Conservation (phyloP, 2,888 invertebrate genomes). For the Griposia aprilina region DNA sequence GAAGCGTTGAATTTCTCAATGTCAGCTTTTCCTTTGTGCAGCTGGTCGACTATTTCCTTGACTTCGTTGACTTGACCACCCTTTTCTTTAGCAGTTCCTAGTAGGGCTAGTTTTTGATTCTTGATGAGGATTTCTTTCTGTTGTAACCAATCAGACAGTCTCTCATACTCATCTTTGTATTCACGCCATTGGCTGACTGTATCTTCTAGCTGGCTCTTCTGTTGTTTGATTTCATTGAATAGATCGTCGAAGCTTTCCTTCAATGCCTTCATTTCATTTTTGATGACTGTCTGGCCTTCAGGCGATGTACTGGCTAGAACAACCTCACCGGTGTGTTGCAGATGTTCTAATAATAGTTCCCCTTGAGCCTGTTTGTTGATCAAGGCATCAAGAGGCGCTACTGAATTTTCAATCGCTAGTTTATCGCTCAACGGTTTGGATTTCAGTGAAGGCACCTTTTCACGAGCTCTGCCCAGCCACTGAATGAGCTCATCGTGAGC, state of each 20-base stretch:
- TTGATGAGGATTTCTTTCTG: slow-evolving; percentile 97
- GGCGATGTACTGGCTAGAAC: slow-evolving; percentile 95
- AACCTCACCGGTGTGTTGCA: slow-evolving; percentile 96
- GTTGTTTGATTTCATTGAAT: slow-evolving; percentile 96
- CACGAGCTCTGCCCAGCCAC: slow-evolving; percentile 96
- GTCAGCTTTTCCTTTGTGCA: slow-evolving; percentile 95
- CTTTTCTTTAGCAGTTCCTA: slow-evolving; percentile 95
- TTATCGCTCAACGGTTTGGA: slow-evolving; percentile 96
- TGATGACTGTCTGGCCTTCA: slow-evolving; percentile 94
- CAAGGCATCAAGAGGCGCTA: slow-evolving; percentile 95
- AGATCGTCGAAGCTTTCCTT: slow-evolving; percentile 96
- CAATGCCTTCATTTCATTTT: slow-evolving; percentile 96
- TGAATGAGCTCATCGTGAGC: slow-evolving; percentile 97
- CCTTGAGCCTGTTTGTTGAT: slow-evolving; percentile 98
- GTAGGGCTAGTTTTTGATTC: slow-evolving; percentile 95
- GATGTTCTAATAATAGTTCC: slow-evolving; percentile 95
- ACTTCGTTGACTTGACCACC: slow-evolving; percentile 96
- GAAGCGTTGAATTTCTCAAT: slow-evolving; percentile 96
- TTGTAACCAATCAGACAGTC: slow-evolving; percentile 97
- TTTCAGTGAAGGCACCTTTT: slow-evolving; percentile 96
- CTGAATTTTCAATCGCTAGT: slow-evolving; percentile 96
- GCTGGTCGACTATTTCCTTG: slow-evolving; percentile 93
- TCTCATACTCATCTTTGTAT: slow-evolving; percentile 98
- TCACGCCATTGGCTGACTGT: slow-evolving; percentile 96
- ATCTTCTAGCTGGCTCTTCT: slow-evolving; percentile 95